Percentiles rank a stretch among this genome's conserved stretches.
phyloP scores from a whole-genome alignment of 2,113 vertebrate species.

The Fregetta grallaria region DNA sequence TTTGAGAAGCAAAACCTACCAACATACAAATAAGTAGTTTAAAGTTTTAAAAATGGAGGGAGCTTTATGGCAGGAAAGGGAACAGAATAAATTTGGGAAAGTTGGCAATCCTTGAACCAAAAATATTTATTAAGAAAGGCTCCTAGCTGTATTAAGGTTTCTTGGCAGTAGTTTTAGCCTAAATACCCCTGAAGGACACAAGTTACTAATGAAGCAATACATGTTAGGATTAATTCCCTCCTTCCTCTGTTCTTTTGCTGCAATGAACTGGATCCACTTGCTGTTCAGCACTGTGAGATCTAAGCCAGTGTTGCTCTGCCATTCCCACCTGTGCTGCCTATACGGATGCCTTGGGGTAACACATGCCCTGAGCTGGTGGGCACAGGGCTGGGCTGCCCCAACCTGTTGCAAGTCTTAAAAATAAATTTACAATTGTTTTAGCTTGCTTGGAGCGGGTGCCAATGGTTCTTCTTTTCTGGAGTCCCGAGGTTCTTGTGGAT shows the following conservation, averaged over 20 bases:
- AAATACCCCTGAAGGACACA: neutral
- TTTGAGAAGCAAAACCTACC: neutral
- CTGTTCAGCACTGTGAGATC: accelerated
- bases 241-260: neutral
- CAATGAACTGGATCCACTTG: neutral
- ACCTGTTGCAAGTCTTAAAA: neutral
- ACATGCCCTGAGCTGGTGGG: accelerated
- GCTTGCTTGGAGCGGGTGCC: accelerated
- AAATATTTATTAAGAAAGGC: neutral
- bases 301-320: neutral
- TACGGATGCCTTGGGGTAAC: accelerated
- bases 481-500: neutral
- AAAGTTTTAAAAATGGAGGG: neutral
- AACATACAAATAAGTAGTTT: neutral
- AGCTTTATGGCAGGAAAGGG: neutral
- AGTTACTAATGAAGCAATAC: neutral
- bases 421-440: neutral
- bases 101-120: neutral
- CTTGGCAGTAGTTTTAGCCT: neutral
- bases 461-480: neutral
- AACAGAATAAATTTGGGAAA: neutral
- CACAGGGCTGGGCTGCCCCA: accelerated
- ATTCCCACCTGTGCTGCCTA: neutral
- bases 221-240: neutral
- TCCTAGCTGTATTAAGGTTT: neutral